Evolutionary conservation across 2,113 vertebrate species (phyloP).

Genomic region (Falcunculus frontatus): DNA sequence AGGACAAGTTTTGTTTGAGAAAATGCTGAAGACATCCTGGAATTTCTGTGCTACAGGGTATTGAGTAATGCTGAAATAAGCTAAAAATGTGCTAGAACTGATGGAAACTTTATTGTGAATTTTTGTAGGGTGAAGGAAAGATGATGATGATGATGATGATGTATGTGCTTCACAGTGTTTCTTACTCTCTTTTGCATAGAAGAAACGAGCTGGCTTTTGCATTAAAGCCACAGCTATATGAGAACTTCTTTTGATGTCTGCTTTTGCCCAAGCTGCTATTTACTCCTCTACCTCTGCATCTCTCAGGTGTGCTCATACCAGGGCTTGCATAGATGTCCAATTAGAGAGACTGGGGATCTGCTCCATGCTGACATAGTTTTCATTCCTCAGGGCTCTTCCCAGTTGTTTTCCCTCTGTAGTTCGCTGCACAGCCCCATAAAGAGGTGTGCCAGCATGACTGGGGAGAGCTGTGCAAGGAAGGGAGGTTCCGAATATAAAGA

Average conservation of each 20-base stretch:
- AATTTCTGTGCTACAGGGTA: background rate
- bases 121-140: background rate
- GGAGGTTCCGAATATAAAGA: background rate
- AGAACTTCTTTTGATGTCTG: background rate
- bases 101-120: background rate
- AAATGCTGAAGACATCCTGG: background rate
- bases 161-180: background rate
- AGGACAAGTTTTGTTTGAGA: background rate
- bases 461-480: background rate
- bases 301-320: background rate
- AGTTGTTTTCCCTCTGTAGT: background rate
- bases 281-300: background rate
- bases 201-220: background rate
- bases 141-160: background rate
- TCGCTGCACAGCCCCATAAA: background rate
- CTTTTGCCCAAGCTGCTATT: background rate
- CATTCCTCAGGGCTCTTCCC: background rate
- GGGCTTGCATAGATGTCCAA: background rate
- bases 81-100: background rate
- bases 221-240: background rate
- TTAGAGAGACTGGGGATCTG: background rate
- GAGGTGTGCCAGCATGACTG: background rate
- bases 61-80: background rate
- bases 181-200: background rate
- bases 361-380: fast-evolving